Evolutionary conservation across 2,797 vertebrate species (phyloP), one percentile per base, ranked within the genome.

Genomic region (Rhabdophis nuchalis): DNA sequence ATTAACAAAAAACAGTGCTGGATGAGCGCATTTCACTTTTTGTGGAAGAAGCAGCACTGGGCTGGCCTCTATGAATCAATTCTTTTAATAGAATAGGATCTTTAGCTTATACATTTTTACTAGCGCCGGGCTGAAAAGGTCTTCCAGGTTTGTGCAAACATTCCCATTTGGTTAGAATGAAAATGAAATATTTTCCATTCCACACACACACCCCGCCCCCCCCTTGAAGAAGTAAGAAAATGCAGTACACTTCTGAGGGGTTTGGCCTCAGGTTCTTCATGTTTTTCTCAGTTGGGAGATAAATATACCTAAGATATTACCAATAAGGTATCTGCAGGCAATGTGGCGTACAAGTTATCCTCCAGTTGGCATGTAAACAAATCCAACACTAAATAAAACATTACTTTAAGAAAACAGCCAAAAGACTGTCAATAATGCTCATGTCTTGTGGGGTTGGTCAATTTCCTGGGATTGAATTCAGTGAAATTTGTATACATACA

Each of bases 1-100:
- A 86, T 94, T 96, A 96, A 96, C 96, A 95, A 95, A 96, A 96
- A 92, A 91, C 96, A 96, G 95, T 82, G 93, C 93, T 72, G 94
- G 94, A 91, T 0, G 0, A 95, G 82, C 60, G 72, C 64, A 93
- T 93, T 95, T 72, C 95, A 91, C 92, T 96, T 85, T 96, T 96
- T 96, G 96, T 95, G 94, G 46, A 92, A 89, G 86, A 88, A 90
- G 56, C 50, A 85, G 56, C 50, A 85, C 91, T 93, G 86, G 89
- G 27, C 68, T 36, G 88, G 87, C 50, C 36, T 91, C 29, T 25
- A 90, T 46, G 77, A 82, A 82, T 61, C 61, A 87, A 0, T 54
- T 56, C 77, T 86, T 46, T 36, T 27, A 88, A 77, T 0, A 91
- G 86, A 52, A 11, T 0, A 87, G 64, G 50, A 27, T 57, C 41